A percentile compares a stretch with the other conserved stretches of the same genome.
Evolutionary conservation across 2,797 vertebrate species (phyloP).

Genomic region (Poecilia velifera): DNA sequence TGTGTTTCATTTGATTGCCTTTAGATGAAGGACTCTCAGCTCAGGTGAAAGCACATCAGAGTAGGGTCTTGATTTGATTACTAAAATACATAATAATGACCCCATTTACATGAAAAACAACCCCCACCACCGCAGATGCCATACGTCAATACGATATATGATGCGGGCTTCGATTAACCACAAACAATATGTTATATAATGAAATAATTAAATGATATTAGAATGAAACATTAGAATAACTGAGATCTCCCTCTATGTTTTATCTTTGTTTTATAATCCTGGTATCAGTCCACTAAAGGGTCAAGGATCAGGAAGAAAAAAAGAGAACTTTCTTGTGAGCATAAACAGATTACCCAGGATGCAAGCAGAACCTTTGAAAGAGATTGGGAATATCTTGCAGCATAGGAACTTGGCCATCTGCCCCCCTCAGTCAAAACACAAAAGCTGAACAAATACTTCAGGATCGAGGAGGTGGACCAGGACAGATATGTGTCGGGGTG

Average conservation of each 20-base stretch:
- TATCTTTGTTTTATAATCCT: constrained; percentile 54
- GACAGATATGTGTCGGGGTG: constrained; percentile 79
- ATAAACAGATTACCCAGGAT: constrained; percentile 78
- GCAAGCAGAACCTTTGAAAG: constrained; percentile 69
- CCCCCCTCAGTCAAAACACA: constrained; percentile 68
- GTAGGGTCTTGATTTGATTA: constrained; percentile 70
- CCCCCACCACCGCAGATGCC: constrained; percentile 3
- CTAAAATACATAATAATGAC: constrained; percentile 71
- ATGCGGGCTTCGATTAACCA: constrained; percentile 38
- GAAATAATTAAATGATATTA: constrained; percentile 17
- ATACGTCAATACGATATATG: constrained; percentile 7
- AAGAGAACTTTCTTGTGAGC: constrained; percentile 66
- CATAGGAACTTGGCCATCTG: constrained; percentile 70
- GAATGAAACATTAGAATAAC: constrained; percentile 1
- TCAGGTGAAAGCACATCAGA: constrained; percentile 54
- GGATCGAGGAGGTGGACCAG: constrained; percentile 76
- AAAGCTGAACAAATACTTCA: constrained; percentile 78
- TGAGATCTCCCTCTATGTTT: constrained; percentile 35
- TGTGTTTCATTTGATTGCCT: constrained; percentile 46
- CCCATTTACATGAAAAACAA: constrained; percentile 58
- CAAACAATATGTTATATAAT: constrained; percentile 29
- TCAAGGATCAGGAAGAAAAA: constrained; percentile 62
- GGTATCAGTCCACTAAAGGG: constrained; percentile 63
- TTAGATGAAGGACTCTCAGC: constrained; percentile 42
- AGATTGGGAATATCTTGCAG: constrained; percentile 69